These are phyloP conservation scores for Hippoglossus stenolepis DNA, from an alignment of 2,113 vertebrate genomes.

Conservation along the genomic window DNA sequence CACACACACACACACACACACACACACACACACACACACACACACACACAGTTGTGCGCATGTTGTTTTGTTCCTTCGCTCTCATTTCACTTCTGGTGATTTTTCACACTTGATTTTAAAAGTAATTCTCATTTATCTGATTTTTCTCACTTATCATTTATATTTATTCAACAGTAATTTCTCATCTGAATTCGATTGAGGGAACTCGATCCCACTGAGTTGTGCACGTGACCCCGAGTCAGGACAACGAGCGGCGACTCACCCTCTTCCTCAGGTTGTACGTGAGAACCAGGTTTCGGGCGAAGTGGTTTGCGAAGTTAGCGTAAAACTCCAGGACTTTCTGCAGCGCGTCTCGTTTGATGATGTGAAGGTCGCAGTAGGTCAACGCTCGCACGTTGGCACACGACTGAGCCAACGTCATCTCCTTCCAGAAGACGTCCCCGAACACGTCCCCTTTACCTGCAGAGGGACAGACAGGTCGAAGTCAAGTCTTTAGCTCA, in stretches of 20 bases:
- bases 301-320: slow-evolving; percentile 95
- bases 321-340: slow-evolving; percentile 97
- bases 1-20: neutral
- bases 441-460: slow-evolving; percentile 98
- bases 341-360: slow-evolving; percentile 94
- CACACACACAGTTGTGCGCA: no score
- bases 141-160: no score
- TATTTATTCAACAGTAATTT: no score
- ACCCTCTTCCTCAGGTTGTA: slow-evolving; percentile 98
- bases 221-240: neutral
- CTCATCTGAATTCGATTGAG: no score
- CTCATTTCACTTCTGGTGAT: no score
- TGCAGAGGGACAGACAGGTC: slow-evolving; percentile 49
- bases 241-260: slow-evolving; percentile 27
- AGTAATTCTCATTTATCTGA: no score
- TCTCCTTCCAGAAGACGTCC: slow-evolving; percentile 98
- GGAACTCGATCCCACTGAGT: no score
- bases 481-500: neutral
- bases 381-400: slow-evolving; percentile 95
- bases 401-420: slow-evolving; percentile 92
- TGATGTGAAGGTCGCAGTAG: slow-evolving; percentile 97
- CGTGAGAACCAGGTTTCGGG: slow-evolving; percentile 93
- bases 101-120: no score
- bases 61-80: no score
- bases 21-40: neutral